phyloP scores from a whole-genome alignment of 2,888 invertebrate genomes.

The Troides helena region DNA sequence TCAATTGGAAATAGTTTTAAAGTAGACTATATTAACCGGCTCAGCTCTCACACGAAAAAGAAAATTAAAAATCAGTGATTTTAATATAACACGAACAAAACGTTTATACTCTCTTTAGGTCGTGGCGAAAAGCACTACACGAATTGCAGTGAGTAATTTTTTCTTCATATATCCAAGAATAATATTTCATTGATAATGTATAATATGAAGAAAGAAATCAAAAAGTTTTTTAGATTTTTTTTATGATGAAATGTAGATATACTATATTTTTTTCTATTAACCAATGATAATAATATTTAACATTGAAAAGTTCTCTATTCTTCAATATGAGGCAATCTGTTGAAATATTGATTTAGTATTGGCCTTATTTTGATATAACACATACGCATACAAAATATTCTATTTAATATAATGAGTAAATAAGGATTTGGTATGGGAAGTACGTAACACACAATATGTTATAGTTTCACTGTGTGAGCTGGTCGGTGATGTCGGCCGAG shows the following conservation, averaged over 20 bases:
- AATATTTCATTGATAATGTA: too few species aligned
- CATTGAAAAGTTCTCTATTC: background rate
- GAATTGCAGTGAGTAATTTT: too few species aligned
- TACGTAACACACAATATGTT: conserved; percentile 28
- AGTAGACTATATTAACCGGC: background rate
- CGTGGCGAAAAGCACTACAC: too few species aligned
- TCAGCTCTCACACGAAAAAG: background rate
- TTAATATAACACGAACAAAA: background rate
- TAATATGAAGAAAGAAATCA: too few species aligned
- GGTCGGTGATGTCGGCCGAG: conserved; percentile 16
- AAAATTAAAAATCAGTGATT: background rate
- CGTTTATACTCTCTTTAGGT: too few species aligned
- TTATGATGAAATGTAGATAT: too few species aligned
- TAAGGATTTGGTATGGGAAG: background rate
- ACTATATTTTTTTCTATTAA: background rate
- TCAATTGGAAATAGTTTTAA: conserved; percentile 52
- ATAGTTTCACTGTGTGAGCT: conserved; percentile 29
- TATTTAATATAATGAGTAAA: conserved; percentile 9
- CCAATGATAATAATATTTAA: background rate
- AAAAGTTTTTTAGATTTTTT: too few species aligned
- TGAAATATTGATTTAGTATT: conserved; percentile 5
- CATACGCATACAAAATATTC: background rate
- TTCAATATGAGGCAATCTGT: background rate
- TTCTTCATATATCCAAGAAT: too few species aligned
- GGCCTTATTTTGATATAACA: conserved; percentile 1